Conservation (phyloP, 2,888 invertebrate species). For the Pocota personata region DNA sequence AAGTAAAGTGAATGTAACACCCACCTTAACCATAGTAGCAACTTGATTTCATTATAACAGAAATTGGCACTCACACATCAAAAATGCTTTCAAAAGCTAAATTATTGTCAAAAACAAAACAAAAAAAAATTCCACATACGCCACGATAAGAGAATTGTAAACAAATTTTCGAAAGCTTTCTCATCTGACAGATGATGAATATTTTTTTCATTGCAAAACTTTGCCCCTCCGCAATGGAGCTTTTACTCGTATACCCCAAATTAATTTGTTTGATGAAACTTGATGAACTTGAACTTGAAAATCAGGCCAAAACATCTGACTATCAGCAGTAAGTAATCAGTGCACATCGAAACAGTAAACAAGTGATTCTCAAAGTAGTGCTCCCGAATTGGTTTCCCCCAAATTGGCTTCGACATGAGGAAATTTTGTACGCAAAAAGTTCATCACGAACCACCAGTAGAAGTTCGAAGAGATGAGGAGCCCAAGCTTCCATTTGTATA, state of each 20-base stretch:
- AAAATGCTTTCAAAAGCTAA: no score
- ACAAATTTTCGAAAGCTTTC: neutral
- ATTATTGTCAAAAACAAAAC: no score
- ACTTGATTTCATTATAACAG: no score
- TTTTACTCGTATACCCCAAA: neutral
- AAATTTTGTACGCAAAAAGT: slow-evolving; percentile 64
- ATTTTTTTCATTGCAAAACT: neutral
- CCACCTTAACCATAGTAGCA: no score
- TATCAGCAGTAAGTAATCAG: neutral
- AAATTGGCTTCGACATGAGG: slow-evolving; percentile 23
- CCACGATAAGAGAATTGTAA: neutral
- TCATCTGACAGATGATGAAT: neutral
- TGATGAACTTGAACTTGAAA: slow-evolving; percentile 31
- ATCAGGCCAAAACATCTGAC: slow-evolving; percentile 40
- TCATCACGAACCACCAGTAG: slow-evolving; percentile 41
- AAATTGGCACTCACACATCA: no score
- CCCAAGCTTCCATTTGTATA: slow-evolving; percentile 91
- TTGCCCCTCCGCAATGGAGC: neutral
- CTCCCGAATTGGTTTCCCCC: neutral
- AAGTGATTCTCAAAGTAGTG: neutral
- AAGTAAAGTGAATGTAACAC: no score
- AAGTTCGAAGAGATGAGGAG: slow-evolving; percentile 55
- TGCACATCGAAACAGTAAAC: neutral
- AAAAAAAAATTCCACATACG: slow-evolving; percentile 28
- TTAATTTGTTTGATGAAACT: neutral